Percentiles rank a stretch among this genome's conserved stretches.
phyloP scores from a whole-genome alignment of 2,888 invertebrate species.

The Tachystola acroxantha region DNA sequence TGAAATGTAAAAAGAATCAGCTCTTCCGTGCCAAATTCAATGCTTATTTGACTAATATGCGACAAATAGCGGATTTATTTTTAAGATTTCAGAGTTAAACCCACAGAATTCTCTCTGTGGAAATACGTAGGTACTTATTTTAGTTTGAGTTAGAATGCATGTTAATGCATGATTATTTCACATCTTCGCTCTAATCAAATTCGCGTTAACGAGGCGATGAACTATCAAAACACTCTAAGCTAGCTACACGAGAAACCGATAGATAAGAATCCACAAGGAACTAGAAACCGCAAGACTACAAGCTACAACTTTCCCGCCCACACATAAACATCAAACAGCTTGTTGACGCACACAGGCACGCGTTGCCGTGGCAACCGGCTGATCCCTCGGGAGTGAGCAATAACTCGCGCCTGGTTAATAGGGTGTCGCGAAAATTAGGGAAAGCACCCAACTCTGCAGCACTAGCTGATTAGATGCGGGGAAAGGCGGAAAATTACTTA shows the following conservation, averaged over 20 bases:
- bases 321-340: constrained; percentile 33
- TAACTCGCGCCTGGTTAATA: constrained; percentile 65
- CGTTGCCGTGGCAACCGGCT: constrained; percentile 47
- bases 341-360: constrained; percentile 42
- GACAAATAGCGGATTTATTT: no score
- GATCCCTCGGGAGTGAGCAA: constrained; percentile 55
- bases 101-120: no score
- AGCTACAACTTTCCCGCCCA: constrained; percentile 32
- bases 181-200: no score
- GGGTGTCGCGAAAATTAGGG: constrained; percentile 67
- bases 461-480: constrained; percentile 60
- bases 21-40: no score
- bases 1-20: no score
- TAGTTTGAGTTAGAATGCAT: no score
- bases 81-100: no score
- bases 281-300: constrained; percentile 54
- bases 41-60: no score
- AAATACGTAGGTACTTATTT: no score
- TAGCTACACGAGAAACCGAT: constrained; percentile 39
- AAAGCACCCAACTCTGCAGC: constrained; percentile 50
- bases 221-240: constrained; percentile 31
- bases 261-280: constrained; percentile 56
- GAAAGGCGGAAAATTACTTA: constrained; percentile 62
- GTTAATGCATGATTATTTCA: no score
- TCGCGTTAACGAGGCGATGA: no score